Base-by-base conservation (phyloP, 1,140 invertebrate genomes). In the Rhagoletis zephyria region DNA sequence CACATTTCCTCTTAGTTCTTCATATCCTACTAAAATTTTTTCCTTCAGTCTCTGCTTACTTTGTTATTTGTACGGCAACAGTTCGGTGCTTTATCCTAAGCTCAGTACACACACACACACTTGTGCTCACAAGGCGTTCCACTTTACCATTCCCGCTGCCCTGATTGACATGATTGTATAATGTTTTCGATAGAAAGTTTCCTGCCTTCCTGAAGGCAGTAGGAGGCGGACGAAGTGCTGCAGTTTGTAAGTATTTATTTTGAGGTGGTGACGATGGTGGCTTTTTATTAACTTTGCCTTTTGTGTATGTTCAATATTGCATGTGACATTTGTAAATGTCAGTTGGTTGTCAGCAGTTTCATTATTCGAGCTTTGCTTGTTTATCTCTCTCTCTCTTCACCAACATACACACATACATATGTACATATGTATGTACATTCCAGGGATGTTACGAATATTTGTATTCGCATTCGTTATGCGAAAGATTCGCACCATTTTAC, bases 321-420 rank as follows among this genome's bases (percentile, higher is more conserved):
- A 74, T 74, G 67, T 74, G 67, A 74, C 67, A 74, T 74, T 74
- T 74, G 67, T 74, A 74, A 74, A 74, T 74, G 67, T 74, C 67
- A 74, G 67, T 74, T 74, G 16, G 67, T 74, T 74, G 67, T 74
- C 67, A 74, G 67, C 67, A 74, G 67, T 74, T 74, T 74, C 67
- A 74, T 74, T 74, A 74, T 74, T 74, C 42, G 67, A 74, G 45
- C 67, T 74, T 74, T 5, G 67, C 67, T 74, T 74, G 67, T 74
- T 74, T 74, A 42, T 40, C 67, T 74, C 67, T 16, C 67, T 74
- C 67, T 16, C 67, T n/a, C 67, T 74, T 74, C 40, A 74, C 40
- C 14, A 6, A n/a, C 67, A 42, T 4, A 45, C 67, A 74, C 12
- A 30, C 1, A 30, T 30, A 74, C 12, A 30, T 30, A 30, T 30